These are phyloP conservation scores for Carpatolechia fugitivella DNA, from an alignment of 2,888 invertebrate genomes.

Conservation along the genomic window DNA sequence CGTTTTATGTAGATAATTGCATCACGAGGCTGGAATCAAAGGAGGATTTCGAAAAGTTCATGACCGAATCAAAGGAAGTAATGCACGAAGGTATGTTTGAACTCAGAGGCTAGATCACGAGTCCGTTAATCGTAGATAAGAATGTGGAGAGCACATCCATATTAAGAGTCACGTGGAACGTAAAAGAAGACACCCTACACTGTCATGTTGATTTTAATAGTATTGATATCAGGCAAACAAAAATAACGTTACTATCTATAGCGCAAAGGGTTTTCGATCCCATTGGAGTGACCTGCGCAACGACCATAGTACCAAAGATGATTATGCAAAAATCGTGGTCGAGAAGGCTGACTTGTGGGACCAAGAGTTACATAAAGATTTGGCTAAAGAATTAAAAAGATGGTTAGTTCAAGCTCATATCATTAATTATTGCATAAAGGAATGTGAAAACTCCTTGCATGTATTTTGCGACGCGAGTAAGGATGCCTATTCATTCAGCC, in stretches of 20 bases:
- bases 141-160: not conserved
- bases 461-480: slow-evolving; percentile 4
- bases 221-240: too few species aligned
- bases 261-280: slow-evolving; percentile 23
- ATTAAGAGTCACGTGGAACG: slow-evolving; percentile 20
- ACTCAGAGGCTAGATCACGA: not conserved
- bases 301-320: slow-evolving; percentile 21
- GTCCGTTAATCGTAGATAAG: not conserved
- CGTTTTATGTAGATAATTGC: too few species aligned
- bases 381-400: not conserved
- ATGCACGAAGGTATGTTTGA: slow-evolving; percentile 10
- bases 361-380: not conserved
- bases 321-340: slow-evolving; percentile 20
- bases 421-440: not conserved
- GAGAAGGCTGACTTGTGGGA: slow-evolving; percentile 18
- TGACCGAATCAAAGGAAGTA: too few species aligned
- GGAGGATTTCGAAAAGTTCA: too few species aligned
- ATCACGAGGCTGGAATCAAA: too few species aligned
- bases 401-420: not conserved
- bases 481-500: not conserved
- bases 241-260: slow-evolving; percentile 14
- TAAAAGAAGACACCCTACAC: slow-evolving; percentile 6
- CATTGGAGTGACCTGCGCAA: slow-evolving; percentile 17
- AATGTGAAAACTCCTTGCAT: not conserved
- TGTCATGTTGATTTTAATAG: slow-evolving; percentile 11